Evolutionary conservation across 2,797 vertebrate species (phyloP).

Genomic region (Bucorvus abyssinicus): DNA sequence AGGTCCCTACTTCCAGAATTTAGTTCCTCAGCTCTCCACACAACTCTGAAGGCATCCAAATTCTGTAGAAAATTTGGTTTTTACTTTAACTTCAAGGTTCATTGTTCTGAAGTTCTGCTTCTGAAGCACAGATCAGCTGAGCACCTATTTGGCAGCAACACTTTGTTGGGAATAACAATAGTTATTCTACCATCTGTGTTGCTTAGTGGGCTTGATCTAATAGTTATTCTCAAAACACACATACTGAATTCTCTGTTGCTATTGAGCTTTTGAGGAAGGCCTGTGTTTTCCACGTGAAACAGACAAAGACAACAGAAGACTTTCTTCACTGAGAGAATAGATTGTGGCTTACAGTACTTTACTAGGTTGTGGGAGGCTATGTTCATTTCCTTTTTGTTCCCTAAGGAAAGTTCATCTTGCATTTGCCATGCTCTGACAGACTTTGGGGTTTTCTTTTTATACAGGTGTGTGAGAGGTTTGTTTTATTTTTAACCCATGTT

Average conservation of each 20-base stretch:
- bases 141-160: neutral
- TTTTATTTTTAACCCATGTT: neutral
- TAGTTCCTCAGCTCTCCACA: neutral
- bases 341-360: neutral
- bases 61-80: neutral
- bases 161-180: neutral
- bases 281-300: neutral
- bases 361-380: neutral
- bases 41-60: neutral
- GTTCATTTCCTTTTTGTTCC: neutral
- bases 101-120: neutral
- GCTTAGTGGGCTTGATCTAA: neutral
- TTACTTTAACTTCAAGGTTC: neutral
- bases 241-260: neutral
- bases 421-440: neutral
- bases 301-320: neutral
- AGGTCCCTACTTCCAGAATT: neutral
- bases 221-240: neutral
- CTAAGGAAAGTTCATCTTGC: neutral
- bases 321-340: neutral
- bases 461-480: neutral
- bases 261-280: neutral
- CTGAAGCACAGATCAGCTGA: neutral
- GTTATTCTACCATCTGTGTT: neutral
- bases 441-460: neutral